Evolutionary conservation across 2,888 invertebrate genomes (phyloP).

Genomic region (Petrolisthes manimaculis): DNA sequence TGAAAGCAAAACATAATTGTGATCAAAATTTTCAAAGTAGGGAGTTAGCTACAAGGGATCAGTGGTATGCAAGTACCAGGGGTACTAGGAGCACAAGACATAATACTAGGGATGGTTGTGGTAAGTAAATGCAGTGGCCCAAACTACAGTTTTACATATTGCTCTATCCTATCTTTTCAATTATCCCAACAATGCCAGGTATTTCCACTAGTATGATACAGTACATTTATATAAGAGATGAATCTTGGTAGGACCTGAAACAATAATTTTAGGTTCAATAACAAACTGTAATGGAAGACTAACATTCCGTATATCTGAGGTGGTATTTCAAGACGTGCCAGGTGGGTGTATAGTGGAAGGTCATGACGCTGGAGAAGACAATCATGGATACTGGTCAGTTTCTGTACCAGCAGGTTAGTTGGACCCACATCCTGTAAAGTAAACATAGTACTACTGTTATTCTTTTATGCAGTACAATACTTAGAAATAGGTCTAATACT

Average conservation of each 20-base stretch:
- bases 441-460: neutral
- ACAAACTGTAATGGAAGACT: constrained; percentile 69
- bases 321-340: constrained; percentile 81
- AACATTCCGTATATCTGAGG: constrained; percentile 89
- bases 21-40: neutral
- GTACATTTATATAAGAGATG: too few relatives aligned
- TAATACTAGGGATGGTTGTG: too few relatives aligned
- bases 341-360: constrained; percentile 76
- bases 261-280: too few relatives aligned
- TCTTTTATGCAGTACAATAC: neutral
- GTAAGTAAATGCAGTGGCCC: too few relatives aligned
- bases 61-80: too few relatives aligned
- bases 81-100: too few relatives aligned
- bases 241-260: too few relatives aligned
- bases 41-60: too few relatives aligned
- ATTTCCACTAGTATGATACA: too few relatives aligned
- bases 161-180: too few relatives aligned
- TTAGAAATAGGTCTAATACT: neutral
- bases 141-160: too few relatives aligned
- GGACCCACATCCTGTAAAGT: constrained; percentile 68
- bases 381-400: constrained; percentile 73
- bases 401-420: constrained; percentile 70
- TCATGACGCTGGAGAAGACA: constrained; percentile 78
- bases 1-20: constrained; percentile 69
- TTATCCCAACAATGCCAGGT: too few relatives aligned